Percentiles rank a stretch among this genome's conserved stretches.
phyloP scores from a whole-genome alignment of 2,113 vertebrate species.

The Gracilinanus agilis region DNA sequence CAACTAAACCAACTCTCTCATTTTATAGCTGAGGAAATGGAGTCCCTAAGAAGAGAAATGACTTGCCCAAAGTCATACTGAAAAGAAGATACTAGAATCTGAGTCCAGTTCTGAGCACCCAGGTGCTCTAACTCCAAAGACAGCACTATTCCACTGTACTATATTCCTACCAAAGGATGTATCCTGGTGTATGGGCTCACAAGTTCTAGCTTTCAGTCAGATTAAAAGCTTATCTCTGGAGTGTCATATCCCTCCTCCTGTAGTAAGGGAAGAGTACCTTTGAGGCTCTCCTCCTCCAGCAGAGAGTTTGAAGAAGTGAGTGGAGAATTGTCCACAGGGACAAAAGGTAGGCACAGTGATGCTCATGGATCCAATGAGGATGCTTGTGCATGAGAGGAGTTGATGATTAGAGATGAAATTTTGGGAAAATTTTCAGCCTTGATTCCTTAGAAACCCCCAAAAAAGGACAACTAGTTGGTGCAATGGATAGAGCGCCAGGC shows the following conservation, averaged over 20 bases:
- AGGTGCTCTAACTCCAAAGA: not conserved
- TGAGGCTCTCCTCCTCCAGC: not conserved
- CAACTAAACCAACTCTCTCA: not conserved
- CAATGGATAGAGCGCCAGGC: no score
- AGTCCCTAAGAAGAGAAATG: not conserved
- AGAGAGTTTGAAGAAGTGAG: not conserved
- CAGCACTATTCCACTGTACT: not conserved
- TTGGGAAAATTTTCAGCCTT: not conserved
- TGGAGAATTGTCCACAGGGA: not conserved
- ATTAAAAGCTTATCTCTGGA: not conserved
- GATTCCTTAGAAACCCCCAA: not conserved
- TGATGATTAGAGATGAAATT: not conserved
- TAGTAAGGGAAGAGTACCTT: not conserved
- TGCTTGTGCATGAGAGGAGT: not conserved
- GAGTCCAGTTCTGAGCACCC: not conserved
- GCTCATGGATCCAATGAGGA: not conserved
- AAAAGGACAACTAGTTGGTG: no score
- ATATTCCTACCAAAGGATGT: not conserved
- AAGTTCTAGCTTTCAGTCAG: not conserved
- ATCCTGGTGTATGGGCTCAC: not conserved
- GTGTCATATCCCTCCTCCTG: not conserved
- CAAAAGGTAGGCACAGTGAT: not conserved
- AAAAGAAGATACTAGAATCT: not conserved
- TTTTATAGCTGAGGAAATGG: not conserved
- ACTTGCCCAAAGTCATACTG: not conserved